Base-by-base conservation (phyloP, 2,888 invertebrate genomes). In the Parnassius orleans region DNA sequence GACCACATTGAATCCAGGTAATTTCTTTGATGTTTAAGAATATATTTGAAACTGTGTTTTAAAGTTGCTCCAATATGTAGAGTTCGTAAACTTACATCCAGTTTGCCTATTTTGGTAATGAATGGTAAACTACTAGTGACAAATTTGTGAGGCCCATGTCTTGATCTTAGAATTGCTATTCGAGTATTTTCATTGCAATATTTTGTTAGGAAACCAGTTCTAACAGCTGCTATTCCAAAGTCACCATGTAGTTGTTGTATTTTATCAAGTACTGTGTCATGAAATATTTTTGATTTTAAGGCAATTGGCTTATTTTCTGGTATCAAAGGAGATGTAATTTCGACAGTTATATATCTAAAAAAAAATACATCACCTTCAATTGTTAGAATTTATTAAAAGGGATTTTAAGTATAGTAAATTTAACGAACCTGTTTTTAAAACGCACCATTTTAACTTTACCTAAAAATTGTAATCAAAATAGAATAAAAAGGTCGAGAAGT, bases 31-130 rank as follows among this genome's bases (percentile, higher is more conserved):
- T 95, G 93, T 65, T 91, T 93, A 75, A 94, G 91, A 62, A 96
- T 93, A 76, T 94, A 96, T 70, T 93, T 93, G 76, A 95, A 96
- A 82, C 96, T 96, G 68, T 96, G 95, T 81, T 94, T 95, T 59
- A 97, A 90, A 14, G 96, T 96, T 3, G 96, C 96, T 24, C 96
- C 96, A 1, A 94, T 92, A 80, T 96, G 96, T 5, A 96, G 80
- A 15, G 95, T 95, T 57, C 92, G 93, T 33, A 96, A 80, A 59
- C 85, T 90, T 0, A 95, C 94, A 57, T 88, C 84, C 66, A 93
- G 89, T 41, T 93, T 93, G 10, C 94, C 94, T 51, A 96, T 87
- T 73, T 93, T 90, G n/a, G 92, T 95, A 57, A 96, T 92, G 70
- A 94, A 92, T 12, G 96, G 96, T 68, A 97, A 74, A 65, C 93